Conservation (phyloP, 2,888 invertebrate species). For the Falcaria lacertinaria region DNA sequence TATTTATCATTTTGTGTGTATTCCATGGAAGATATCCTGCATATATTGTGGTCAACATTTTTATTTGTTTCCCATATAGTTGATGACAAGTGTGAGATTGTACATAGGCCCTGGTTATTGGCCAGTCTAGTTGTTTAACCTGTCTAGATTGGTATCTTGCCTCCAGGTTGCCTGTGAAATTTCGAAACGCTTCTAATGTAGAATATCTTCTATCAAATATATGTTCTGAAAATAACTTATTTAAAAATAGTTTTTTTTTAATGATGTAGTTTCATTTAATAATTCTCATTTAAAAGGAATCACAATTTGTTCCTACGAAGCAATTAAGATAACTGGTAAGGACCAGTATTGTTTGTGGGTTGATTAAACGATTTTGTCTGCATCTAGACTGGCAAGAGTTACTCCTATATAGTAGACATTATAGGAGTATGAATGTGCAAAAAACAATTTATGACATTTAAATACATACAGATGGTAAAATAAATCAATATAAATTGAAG, state of each 20-base stretch:
- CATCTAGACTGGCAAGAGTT: too few relatives aligned
- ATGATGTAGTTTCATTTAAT: not conserved
- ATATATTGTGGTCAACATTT: slow-evolving; percentile 40
- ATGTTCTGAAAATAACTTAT: slow-evolving; percentile 15
- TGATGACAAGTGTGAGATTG: slow-evolving; percentile 22
- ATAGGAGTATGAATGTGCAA: too few relatives aligned
- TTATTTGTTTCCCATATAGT: slow-evolving; percentile 70
- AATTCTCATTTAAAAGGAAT: not conserved
- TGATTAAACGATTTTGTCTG: too few relatives aligned
- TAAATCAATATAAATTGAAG: too few relatives aligned
- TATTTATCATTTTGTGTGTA: slow-evolving; percentile 25
- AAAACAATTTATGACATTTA: too few relatives aligned
- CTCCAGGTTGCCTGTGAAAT: not conserved
- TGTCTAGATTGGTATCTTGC: slow-evolving; percentile 25
- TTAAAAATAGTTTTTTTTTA: slow-evolving; percentile 34
- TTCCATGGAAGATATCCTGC: slow-evolving; percentile 35
- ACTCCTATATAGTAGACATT: too few relatives aligned
- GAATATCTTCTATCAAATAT: slow-evolving; percentile 11
- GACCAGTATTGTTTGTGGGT: too few relatives aligned
- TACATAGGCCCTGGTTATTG: slow-evolving; percentile 16
- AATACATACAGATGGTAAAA: too few relatives aligned
- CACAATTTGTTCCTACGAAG: too few relatives aligned
- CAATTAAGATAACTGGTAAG: too few relatives aligned
- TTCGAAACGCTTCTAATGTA: not conserved
- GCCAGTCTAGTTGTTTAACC: slow-evolving; percentile 38